phyloP scores from a whole-genome alignment of 2,888 invertebrate genomes.

The Pterobdella sp. region DNA sequence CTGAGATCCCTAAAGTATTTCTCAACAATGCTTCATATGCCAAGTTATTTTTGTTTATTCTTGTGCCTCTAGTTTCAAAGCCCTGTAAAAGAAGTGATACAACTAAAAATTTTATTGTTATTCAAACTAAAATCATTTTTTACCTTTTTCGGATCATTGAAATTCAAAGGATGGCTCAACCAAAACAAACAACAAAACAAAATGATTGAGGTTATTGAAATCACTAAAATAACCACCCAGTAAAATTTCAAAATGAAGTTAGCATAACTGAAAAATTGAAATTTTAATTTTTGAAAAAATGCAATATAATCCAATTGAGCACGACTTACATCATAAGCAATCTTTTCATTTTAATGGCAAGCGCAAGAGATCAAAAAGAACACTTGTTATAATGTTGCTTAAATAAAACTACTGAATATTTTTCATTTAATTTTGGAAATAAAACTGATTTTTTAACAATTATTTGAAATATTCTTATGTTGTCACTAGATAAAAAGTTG shows the following conservation, averaged over 20 bases:
- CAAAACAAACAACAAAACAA: slow-evolving; percentile 63
- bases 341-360: no score
- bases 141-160: slow-evolving; percentile 76
- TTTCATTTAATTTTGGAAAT: background rate
- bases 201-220: slow-evolving; percentile 60
- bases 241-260: slow-evolving; percentile 54
- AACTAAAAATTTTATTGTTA: background rate
- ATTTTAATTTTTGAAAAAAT: background rate
- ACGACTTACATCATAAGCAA: no score
- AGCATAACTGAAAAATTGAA: background rate
- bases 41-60: slow-evolving; percentile 67
- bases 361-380: no score
- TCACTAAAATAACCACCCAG: slow-evolving; percentile 59
- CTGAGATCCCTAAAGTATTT: slow-evolving; percentile 53
- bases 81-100: slow-evolving; percentile 57
- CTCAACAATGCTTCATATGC: slow-evolving; percentile 76
- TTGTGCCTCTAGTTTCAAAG: slow-evolving; percentile 83
- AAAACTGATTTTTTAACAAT: background rate
- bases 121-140: slow-evolving; percentile 42
- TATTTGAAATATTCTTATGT: no score
- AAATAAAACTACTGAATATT: background rate
- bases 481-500: no score
- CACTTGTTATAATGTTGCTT: no score
- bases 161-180: slow-evolving; percentile 65
- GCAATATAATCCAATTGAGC: background rate